These are phyloP conservation scores for Montipora foliosa DNA, from an alignment of 64 coral and sea anemone species.

Conservation along the genomic window DNA sequence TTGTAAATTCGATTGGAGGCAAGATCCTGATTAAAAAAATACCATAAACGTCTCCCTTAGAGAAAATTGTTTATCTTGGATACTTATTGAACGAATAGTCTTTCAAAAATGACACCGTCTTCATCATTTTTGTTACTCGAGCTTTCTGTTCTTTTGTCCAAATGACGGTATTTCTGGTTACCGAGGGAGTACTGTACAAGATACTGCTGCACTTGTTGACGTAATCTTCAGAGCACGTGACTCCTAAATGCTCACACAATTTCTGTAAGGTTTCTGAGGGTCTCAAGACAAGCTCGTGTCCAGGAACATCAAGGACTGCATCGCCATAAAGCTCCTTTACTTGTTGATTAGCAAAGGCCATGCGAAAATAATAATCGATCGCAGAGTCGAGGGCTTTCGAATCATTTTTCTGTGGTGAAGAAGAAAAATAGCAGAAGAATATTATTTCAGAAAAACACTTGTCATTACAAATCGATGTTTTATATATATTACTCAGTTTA, in stretches of 20 bases:
- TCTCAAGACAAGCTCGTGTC: background rate
- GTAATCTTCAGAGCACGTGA: conserved; percentile 16
- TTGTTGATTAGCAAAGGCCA: background rate
- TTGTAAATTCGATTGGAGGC: no score
- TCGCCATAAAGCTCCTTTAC: background rate
- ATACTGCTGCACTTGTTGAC: background rate
- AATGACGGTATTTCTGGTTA: background rate
- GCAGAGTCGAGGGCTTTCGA: background rate
- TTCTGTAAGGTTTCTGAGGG: conserved; percentile 14
- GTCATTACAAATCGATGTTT: no score
- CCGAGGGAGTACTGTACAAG: conserved; percentile 23
- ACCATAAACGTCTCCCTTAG: no score
- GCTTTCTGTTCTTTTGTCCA: background rate
- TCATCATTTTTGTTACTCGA: conserved; percentile 9
- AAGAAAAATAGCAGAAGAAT: no score
- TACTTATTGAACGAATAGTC: background rate
- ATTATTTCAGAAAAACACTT: no score
- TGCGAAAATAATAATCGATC: background rate
- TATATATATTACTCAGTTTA: no score
- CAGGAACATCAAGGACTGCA: conserved; percentile 28
- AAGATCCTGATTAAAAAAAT: no score
- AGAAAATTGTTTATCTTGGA: background rate
- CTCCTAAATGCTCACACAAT: conserved; percentile 33
- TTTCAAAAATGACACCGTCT: background rate
- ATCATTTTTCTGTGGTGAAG: background rate